Conservation (phyloP, 2,113 vertebrate genomes). For the Cyprinus carpio region DNA sequence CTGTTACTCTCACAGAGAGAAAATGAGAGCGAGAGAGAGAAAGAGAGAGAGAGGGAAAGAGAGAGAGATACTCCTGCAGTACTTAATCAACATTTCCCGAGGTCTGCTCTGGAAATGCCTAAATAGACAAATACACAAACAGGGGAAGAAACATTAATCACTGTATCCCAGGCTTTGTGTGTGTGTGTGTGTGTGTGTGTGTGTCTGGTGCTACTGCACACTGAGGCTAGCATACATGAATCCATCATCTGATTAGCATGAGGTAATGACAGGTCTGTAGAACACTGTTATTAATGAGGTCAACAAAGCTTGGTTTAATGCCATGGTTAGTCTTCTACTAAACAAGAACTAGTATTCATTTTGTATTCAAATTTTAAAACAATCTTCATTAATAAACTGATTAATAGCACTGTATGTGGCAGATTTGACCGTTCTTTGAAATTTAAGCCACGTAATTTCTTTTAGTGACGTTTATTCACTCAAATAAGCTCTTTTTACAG, state of each 20-base stretch:
- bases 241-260: slow-evolving; percentile 35
- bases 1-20: slow-evolving; percentile 53
- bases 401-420: background rate
- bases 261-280: slow-evolving; percentile 36
- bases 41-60: background rate
- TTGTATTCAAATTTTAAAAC: background rate
- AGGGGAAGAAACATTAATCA: slow-evolving; percentile 42
- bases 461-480: background rate
- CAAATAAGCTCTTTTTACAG: background rate
- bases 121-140: slow-evolving; percentile 44
- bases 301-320: slow-evolving; percentile 22
- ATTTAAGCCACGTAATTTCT: background rate
- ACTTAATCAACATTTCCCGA: slow-evolving; percentile 52
- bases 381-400: no score
- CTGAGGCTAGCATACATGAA: background rate
- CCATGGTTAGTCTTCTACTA: slow-evolving; percentile 4
- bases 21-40: slow-evolving; percentile 19
- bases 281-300: slow-evolving; percentile 19
- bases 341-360: background rate
- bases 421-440: background rate
- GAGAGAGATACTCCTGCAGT: slow-evolving; percentile 8
- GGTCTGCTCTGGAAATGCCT: slow-evolving; percentile 40
- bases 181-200: background rate
- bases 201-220: background rate
- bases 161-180: background rate